Evolutionary conservation across 2,113 vertebrate species (phyloP), one percentile per base, ranked within the genome.

Genomic region (Toxostoma redivivum): DNA sequence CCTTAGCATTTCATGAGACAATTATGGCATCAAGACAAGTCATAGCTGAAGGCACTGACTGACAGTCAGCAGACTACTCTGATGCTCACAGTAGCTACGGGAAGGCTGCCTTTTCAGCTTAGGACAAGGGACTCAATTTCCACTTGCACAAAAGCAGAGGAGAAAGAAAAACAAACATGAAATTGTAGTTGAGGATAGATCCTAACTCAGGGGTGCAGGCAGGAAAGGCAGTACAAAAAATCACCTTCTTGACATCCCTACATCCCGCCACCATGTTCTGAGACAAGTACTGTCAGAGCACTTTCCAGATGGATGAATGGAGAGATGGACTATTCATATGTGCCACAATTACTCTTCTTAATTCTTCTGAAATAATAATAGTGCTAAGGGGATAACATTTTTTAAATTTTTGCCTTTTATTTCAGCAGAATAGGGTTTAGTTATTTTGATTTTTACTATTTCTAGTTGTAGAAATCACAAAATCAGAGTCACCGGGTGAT

Each of bases 231-330:
- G 44, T 18, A 42, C 4, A 53, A 70, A 79, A 20, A 2, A 1
- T 18, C 3, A 77, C 25, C 16, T 69, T 69, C n/a, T 38, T 16
- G 7, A 45, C 12, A 71, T 35, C 12, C 15, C 5, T 47, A 35
- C 21, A 30, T n/a, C 5, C 13, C 0, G 0, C 0, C 2, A 5
- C 8, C 6, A 30, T 42, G 7, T 57, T 73, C 37, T 40, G 51
- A 57, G 47, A 44, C 19, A 70, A 45, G 20, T 53, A 27, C 17
- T 85, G 51, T 48, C 25, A 60, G 44, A 88, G 30, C 2, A 22
- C 31, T 77, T 86, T 51, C 17, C 5, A 4, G 27, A 31, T 51
- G 37, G 11, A 40, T 11, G 31, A 10, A 40, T 37, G 20, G 22
- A 88, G 33, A 76, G 35, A 60, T 1, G 2, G 16, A 20, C 9